Conservation (phyloP, 2,113 vertebrate genomes). For the Etheostoma spectabile region DNA sequence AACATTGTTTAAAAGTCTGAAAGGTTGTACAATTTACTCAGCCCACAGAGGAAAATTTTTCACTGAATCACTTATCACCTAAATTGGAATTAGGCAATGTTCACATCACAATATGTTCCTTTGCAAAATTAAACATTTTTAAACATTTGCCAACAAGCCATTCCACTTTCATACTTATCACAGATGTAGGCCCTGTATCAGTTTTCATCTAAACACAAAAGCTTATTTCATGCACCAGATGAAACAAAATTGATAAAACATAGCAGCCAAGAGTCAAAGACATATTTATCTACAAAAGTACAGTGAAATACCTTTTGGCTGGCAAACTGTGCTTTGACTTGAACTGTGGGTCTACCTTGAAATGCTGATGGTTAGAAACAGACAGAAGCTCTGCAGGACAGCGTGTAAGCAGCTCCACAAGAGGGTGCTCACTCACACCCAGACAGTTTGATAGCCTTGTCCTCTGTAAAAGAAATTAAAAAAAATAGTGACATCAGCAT, state of each 20-base stretch:
- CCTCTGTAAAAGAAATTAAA: slow-evolving; percentile 60
- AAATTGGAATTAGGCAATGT: not conserved
- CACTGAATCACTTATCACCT: not conserved
- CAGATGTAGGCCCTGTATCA: not conserved
- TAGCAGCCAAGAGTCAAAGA: not conserved
- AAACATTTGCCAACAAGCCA: not conserved
- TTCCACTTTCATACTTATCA: slow-evolving; percentile 6
- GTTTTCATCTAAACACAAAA: not conserved
- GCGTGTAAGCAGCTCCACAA: slow-evolving; percentile 61
- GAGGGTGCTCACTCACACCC: slow-evolving; percentile 72
- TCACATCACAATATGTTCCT: not conserved
- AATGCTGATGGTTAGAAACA: slow-evolving; percentile 53
- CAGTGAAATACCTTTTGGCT: not conserved
- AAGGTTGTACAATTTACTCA: not conserved
- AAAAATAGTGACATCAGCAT: slow-evolving; percentile 61
- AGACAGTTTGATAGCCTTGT: slow-evolving; percentile 56
- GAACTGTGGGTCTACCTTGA: slow-evolving; percentile 59
- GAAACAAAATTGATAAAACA: not conserved
- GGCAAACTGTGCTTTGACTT: not conserved
- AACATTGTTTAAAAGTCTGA: not conserved
- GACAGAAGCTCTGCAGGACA: slow-evolving; percentile 43
- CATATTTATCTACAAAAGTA: not conserved
- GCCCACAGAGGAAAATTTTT: not conserved
- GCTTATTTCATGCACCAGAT: slow-evolving; percentile 5
- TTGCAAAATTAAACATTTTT: not conserved